These are phyloP conservation scores for Pseudorhiza aurosa DNA, from an alignment of 30 jellyfish, hydroid and myxozoan species.

Conservation along the genomic window DNA sequence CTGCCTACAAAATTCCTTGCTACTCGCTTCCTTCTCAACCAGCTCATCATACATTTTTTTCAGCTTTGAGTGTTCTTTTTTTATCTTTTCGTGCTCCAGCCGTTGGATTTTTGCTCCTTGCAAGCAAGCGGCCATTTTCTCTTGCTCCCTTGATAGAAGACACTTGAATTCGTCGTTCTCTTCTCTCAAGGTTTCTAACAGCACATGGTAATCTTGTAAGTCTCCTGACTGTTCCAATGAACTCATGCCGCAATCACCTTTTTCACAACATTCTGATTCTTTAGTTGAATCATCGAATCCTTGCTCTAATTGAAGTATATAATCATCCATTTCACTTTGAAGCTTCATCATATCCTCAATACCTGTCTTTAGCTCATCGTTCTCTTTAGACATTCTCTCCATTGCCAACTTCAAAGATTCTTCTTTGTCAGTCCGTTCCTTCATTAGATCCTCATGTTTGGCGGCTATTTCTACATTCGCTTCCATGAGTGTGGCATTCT, in stretches of 20 bases:
- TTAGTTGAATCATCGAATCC: neutral
- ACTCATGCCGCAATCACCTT: neutral
- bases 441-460: conserved; percentile 5
- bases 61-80: neutral
- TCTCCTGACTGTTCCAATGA: neutral
- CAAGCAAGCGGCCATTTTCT: neutral
- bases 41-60: neutral
- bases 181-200: neutral
- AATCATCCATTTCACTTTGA: neutral
- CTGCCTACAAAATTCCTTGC: neutral
- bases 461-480: conserved; percentile 27
- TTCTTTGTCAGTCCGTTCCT: neutral
- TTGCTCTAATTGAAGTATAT: neutral
- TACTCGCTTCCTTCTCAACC: neutral
- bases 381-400: neutral
- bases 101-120: conserved; percentile 24
- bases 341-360: neutral
- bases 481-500: conserved; percentile 58
- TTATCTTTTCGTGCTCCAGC: conserved; percentile 11
- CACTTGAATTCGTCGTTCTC: neutral
- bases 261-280: neutral
- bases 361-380: neutral
- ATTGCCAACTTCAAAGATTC: neutral
- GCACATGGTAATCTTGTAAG: neutral
- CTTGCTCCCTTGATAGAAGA: neutral